Percentiles rank a stretch among this genome's conserved stretches.
These are phyloP conservation scores for Borostomias antarcticus DNA, from an alignment of 2,797 vertebrate species.

Conservation along the genomic window DNA sequence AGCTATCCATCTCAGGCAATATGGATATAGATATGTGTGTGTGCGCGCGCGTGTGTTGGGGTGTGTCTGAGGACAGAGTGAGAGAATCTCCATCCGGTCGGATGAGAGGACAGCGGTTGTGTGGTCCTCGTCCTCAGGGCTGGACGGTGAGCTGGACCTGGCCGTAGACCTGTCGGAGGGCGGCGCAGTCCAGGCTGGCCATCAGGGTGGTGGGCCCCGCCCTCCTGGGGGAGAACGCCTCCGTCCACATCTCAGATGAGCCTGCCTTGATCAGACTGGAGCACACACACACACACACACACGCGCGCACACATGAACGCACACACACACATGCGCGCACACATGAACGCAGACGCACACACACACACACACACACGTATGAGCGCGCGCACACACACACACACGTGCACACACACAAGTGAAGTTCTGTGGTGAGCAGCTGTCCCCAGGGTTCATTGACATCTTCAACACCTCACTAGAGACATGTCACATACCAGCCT, in stretches of 20 bases:
- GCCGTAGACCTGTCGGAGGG: constrained; percentile 82
- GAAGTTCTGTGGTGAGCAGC: too few relatives aligned
- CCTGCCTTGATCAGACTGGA: constrained; percentile 54
- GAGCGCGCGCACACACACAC: neutral
- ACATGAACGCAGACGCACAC: neutral
- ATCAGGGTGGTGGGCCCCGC: constrained; percentile 77
- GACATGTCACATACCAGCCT: too few relatives aligned
- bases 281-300: neutral
- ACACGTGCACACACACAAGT: too few relatives aligned
- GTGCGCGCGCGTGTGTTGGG: too few relatives aligned
- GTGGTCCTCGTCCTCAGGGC: constrained; percentile 7
- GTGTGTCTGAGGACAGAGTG: neutral
- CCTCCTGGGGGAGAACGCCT: constrained; percentile 66
- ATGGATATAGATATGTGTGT: too few relatives aligned
- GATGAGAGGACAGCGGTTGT: neutral
- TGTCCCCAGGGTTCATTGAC: too few relatives aligned
- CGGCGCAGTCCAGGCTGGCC: constrained; percentile 78
- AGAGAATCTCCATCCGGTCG: too few relatives aligned
- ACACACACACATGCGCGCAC: neutral
- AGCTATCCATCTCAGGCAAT: too few relatives aligned
- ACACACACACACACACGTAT: constrained; percentile 2
- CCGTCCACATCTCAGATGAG: constrained; percentile 75
- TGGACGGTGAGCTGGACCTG: constrained; percentile 64
- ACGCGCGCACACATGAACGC: neutral
- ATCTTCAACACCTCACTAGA: too few relatives aligned